Evolutionary conservation across 2,888 invertebrate genomes (phyloP).

Genomic region (Lymantria dispar): DNA sequence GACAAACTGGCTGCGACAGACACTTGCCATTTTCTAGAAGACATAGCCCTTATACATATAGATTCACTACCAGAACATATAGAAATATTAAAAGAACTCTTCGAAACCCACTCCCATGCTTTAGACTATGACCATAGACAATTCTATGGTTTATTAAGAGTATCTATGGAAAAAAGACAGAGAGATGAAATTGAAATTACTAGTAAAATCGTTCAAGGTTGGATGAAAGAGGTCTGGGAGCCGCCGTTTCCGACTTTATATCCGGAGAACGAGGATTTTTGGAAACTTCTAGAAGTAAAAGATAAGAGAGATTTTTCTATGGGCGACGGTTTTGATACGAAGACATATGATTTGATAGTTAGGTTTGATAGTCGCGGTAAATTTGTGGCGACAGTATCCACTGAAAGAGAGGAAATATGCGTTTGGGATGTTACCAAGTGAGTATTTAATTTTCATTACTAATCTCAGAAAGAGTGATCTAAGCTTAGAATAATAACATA

Average conservation of each 20-base stretch:
- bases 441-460: constrained; percentile 27
- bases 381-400: constrained; percentile 89
- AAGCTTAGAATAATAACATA: too few species aligned
- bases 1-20: constrained; percentile 91
- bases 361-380: constrained; percentile 85
- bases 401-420: constrained; percentile 88
- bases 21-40: constrained; percentile 89
- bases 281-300: constrained; percentile 57
- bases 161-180: constrained; percentile 62
- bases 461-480: background rate
- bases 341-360: constrained; percentile 83
- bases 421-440: constrained; percentile 88
- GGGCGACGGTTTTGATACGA: constrained; percentile 69
- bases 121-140: constrained; percentile 92
- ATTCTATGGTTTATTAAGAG: constrained; percentile 86
- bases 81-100: constrained; percentile 84
- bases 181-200: constrained; percentile 57
- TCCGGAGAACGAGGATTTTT: constrained; percentile 75
- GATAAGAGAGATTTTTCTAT: constrained; percentile 57
- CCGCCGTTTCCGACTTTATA: constrained; percentile 85
- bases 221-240: constrained; percentile 69
- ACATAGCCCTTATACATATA: constrained; percentile 83
- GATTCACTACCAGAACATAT: constrained; percentile 77
- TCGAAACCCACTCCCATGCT: constrained; percentile 87
- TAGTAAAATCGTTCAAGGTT: constrained; percentile 64